Evolutionary conservation across 2,888 invertebrate species (phyloP).

Genomic region (Lissocephala sabroskyi): DNA sequence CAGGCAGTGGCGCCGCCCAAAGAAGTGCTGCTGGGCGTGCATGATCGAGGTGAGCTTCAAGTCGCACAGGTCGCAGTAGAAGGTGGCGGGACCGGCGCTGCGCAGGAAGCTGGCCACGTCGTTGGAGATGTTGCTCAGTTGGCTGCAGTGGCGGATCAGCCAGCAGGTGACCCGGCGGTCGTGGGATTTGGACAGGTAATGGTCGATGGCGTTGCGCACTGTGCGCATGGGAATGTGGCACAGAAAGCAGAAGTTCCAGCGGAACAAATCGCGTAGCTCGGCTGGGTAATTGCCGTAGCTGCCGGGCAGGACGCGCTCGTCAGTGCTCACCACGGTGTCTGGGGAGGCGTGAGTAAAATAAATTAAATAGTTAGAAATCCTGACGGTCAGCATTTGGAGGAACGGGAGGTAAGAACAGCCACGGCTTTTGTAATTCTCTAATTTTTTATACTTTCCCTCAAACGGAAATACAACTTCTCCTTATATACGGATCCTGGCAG

Average conservation of each 20-base stretch:
- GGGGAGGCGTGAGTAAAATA: no score
- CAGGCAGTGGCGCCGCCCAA: conserved; percentile 42
- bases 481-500: no score
- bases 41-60: conserved; percentile 40
- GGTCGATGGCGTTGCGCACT: conserved; percentile 41
- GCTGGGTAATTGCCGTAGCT: conserved; percentile 7
- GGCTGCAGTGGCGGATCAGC: conserved; percentile 30
- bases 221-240: conserved; percentile 36
- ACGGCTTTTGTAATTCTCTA: no score
- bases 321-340: no score
- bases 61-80: conserved; percentile 48
- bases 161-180: conserved; percentile 38
- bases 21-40: conserved; percentile 47
- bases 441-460: no score
- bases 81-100: conserved; percentile 20
- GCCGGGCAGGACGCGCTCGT: no score
- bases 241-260: conserved; percentile 40
- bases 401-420: no score
- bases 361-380: no score
- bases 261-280: conserved; percentile 37
- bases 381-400: no score
- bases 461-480: no score
- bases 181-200: conserved; percentile 38
- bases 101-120: conserved; percentile 26
- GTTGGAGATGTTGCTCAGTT: conserved; percentile 12